Conservation (phyloP, 2,113 vertebrate genomes). For the Myiozetetes cayanensis region DNA sequence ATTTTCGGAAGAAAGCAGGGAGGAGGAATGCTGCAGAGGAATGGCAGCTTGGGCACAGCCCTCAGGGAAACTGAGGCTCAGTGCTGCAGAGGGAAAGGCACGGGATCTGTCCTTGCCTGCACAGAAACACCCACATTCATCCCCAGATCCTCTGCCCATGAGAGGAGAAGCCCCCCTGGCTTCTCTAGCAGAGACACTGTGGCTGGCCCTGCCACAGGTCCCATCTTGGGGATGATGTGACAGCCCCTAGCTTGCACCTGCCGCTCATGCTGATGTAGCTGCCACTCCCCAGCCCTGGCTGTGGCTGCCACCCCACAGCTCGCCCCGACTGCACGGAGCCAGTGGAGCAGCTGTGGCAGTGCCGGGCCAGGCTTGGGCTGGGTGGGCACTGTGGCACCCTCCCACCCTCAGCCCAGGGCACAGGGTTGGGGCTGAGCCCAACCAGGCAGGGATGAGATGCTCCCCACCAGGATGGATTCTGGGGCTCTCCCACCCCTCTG, state of each 20-base stretch:
- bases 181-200: not conserved
- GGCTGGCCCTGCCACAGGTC: accelerated
- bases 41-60: not conserved
- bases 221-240: not conserved
- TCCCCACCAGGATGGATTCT: accelerated
- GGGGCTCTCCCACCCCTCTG: not conserved
- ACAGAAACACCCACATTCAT: not conserved
- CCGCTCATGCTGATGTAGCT: accelerated
- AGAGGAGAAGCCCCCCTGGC: not conserved
- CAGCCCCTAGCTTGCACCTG: accelerated
- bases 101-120: not conserved
- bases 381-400: accelerated
- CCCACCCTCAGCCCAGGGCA: not conserved
- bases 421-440: not conserved
- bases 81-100: accelerated
- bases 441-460: not conserved
- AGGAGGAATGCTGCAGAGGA: not conserved
- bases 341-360: not conserved
- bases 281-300: not conserved
- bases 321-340: accelerated
- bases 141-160: not conserved
- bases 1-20: not conserved
- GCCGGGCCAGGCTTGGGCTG: not conserved
- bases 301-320: accelerated
- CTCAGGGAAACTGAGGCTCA: not conserved